Evolutionary conservation across 2,113 vertebrate genomes (phyloP).

Genomic region (Sorex fumeus): DNA sequence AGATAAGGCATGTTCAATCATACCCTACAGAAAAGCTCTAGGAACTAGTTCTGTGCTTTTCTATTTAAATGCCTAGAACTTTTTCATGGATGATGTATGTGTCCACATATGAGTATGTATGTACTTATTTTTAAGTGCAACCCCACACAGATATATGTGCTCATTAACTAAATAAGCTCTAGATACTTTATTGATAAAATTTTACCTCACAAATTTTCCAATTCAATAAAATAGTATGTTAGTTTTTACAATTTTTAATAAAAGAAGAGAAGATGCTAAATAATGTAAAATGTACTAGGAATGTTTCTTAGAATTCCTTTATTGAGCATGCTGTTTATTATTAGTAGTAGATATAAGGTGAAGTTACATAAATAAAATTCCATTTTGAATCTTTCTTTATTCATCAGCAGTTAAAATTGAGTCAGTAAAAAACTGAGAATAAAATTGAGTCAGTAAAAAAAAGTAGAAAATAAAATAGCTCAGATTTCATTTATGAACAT

Average conservation of each 20-base stretch:
- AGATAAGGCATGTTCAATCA: constrained; percentile 80
- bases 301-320: constrained; percentile 13
- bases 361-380: neutral
- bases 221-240: too few relatives aligned
- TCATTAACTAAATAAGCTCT: neutral
- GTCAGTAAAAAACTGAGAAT: too few relatives aligned
- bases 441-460: constrained; percentile 32
- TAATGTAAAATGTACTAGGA: too few relatives aligned
- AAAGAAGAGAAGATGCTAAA: too few relatives aligned
- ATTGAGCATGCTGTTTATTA: neutral
- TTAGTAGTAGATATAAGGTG: constrained; percentile 1
- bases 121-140: neutral
- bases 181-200: neutral
- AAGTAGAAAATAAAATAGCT: neutral
- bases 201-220: too few relatives aligned
- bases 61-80: constrained; percentile 47
- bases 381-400: constrained; percentile 54
- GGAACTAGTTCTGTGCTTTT: constrained; percentile 50
- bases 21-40: constrained; percentile 72
- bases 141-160: neutral
- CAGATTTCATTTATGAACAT: neutral
- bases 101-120: neutral
- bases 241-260: too few relatives aligned
- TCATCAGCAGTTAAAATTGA: constrained; percentile 47
- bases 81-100: constrained; percentile 29